Evolutionary conservation across 1,140 invertebrate species (phyloP).

Genomic region (Zelostemma sp.): DNA sequence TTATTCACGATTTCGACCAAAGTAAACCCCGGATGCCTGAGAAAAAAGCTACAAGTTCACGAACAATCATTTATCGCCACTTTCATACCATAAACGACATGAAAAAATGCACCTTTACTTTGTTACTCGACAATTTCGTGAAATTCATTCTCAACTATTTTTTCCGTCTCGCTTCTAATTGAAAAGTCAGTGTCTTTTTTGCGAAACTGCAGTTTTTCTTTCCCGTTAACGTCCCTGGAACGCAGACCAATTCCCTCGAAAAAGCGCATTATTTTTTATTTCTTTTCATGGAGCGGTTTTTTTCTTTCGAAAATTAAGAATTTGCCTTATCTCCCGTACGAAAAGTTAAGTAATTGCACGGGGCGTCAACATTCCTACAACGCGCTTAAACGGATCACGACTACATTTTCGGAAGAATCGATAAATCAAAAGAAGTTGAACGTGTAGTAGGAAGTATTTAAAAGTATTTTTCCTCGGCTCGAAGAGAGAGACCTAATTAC

Average conservation of each 20-base stretch:
- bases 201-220: too few relatives aligned
- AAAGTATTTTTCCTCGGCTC: constrained; percentile 33
- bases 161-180: too few relatives aligned
- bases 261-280: constrained; percentile 13
- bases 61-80: too few relatives aligned
- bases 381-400: too few relatives aligned
- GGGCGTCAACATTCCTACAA: neutral
- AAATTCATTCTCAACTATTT: too few relatives aligned
- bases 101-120: too few relatives aligned
- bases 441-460: constrained; percentile 37
- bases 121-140: too few relatives aligned
- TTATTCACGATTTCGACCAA: constrained; percentile 45
- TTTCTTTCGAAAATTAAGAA: neutral
- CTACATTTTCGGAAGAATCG: constrained; percentile 3
- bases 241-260: constrained; percentile 40
- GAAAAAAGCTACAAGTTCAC: too few relatives aligned
- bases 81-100: too few relatives aligned
- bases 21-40: too few relatives aligned
- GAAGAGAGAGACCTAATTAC: constrained; percentile 52
- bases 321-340: too few relatives aligned
- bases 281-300: neutral
- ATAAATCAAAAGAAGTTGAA: neutral
- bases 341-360: neutral
- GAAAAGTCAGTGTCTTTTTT: too few relatives aligned
- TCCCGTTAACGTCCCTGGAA: constrained; percentile 47